phyloP scores from a whole-genome alignment of 2,113 vertebrate species.

The Ailurus styani region DNA sequence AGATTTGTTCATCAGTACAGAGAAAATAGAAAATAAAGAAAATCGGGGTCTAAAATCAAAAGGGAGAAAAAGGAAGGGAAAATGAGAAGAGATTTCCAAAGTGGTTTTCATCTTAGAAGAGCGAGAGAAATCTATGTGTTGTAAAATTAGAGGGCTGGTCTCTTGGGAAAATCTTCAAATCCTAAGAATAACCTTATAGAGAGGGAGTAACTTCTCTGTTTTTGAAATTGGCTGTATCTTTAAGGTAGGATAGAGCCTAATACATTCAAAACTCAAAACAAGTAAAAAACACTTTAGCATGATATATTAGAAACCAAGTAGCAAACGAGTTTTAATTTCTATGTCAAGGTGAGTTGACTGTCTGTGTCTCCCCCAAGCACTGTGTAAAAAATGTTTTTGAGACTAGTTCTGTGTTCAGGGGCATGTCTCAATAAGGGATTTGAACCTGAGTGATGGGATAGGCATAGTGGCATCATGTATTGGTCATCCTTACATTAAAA shows the following conservation, averaged over 20 bases:
- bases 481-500: not conserved
- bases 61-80: not conserved
- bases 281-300: not conserved
- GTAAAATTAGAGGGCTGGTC: not conserved
- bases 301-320: not conserved
- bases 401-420: not conserved
- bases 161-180: not conserved
- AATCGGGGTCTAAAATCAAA: not conserved
- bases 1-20: not conserved
- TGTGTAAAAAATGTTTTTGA: not conserved
- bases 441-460: not conserved
- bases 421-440: not conserved
- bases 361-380: not conserved
- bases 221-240: not conserved
- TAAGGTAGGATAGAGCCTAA: not conserved
- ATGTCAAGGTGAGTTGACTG: not conserved
- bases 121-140: not conserved
- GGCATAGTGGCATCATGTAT: not conserved
- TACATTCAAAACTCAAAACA: not conserved
- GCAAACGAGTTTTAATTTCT: not conserved
- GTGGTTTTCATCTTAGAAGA: not conserved
- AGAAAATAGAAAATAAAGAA: not conserved
- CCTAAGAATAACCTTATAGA: not conserved
- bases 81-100: not conserved
- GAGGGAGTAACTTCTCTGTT: not conserved